A percentile compares a stretch with the other conserved stretches of the same genome.
Conservation (phyloP, 1,140 invertebrate species). For the Aricia agestis region DNA sequence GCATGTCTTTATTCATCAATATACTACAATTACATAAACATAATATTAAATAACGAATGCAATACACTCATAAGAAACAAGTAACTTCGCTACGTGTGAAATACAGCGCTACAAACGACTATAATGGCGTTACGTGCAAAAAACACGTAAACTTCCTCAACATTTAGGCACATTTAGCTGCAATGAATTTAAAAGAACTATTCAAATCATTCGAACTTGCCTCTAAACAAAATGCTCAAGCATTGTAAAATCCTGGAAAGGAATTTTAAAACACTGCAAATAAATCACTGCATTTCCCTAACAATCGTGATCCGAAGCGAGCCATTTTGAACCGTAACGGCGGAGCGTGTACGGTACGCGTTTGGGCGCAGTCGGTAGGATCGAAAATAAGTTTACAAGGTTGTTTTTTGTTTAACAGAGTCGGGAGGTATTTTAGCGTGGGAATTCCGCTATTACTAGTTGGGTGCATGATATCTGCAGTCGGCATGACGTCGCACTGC, state of each 20-base stretch:
- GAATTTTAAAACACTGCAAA: constrained; percentile 34
- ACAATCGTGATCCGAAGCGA: constrained; percentile 8
- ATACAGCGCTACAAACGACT: not conserved
- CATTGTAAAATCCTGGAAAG: constrained; percentile 22
- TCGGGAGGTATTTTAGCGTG: constrained; percentile 22
- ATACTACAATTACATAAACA: too few species aligned
- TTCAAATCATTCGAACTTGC: constrained; percentile 19
- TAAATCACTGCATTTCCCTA: constrained; percentile 31
- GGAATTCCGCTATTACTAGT: constrained; percentile 20
- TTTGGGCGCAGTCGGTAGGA: constrained; percentile 11
- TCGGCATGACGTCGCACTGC: constrained; percentile 32
- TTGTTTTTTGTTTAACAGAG: constrained; percentile 21
- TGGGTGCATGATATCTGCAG: constrained; percentile 24
- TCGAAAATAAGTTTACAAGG: constrained; percentile 19
- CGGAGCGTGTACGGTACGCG: not conserved
- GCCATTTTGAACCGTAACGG: constrained; percentile 20
- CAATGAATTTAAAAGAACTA: constrained; percentile 16
- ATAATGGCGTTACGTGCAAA: not conserved
- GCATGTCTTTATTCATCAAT: too few species aligned
- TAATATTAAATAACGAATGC: too few species aligned
- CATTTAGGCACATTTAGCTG: constrained; percentile 1
- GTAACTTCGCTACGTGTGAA: not conserved
- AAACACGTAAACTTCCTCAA: not conserved
- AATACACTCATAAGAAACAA: too few species aligned
- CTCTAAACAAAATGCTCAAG: constrained; percentile 16